A percentile compares a stretch with the other conserved stretches of the same genome.
Conservation (phyloP, 2,888 invertebrate genomes). For the Campoplex capitator region DNA sequence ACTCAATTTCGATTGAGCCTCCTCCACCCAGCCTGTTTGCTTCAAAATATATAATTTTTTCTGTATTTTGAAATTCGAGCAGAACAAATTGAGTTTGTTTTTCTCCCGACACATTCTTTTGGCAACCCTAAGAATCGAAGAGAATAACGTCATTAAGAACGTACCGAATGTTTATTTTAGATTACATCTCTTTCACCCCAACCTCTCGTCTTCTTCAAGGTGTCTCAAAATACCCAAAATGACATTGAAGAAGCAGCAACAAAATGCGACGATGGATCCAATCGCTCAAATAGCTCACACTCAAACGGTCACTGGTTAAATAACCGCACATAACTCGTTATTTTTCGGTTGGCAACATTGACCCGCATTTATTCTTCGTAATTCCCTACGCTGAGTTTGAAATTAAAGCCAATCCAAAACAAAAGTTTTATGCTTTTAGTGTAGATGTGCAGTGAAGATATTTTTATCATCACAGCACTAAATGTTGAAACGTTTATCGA, state of each 20-base stretch:
- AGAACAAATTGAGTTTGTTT: not conserved
- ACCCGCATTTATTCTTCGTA: not conserved
- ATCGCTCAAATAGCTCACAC: not conserved
- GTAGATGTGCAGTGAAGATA: not conserved
- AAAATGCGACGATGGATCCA: not conserved
- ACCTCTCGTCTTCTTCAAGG: slow-evolving; percentile 27
- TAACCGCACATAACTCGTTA: not conserved
- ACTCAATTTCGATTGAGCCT: slow-evolving; percentile 7
- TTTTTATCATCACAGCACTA: too few relatives aligned
- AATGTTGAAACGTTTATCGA: not conserved
- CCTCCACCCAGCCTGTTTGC: not conserved
- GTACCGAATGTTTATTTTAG: slow-evolving; percentile 52
- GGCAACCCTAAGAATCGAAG: not conserved
- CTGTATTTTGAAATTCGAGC: not conserved
- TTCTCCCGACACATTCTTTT: not conserved
- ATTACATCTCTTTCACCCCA: slow-evolving; percentile 32
- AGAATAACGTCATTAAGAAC: slow-evolving; percentile 16
- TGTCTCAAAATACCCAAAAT: slow-evolving; percentile 16
- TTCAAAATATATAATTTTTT: not conserved
- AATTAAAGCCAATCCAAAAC: not conserved
- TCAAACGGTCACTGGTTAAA: not conserved
- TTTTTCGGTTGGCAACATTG: not conserved
- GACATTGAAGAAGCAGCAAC: slow-evolving; percentile 32
- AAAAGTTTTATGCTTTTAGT: not conserved
- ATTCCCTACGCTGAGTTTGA: not conserved